These are phyloP conservation scores for Germaria angustata DNA, from an alignment of 2,888 invertebrate species.

Conservation along the genomic window DNA sequence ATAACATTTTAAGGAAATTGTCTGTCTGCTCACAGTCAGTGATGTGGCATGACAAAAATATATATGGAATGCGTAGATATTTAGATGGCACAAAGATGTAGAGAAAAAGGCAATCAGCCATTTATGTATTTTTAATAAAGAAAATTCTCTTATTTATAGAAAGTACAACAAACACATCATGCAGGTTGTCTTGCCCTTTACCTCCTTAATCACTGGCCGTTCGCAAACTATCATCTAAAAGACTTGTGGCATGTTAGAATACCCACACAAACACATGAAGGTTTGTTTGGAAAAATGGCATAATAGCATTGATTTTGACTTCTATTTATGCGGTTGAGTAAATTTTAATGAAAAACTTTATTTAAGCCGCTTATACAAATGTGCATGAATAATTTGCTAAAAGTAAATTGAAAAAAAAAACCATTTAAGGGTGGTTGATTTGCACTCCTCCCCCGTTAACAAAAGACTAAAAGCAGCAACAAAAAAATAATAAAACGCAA, in stretches of 20 bases:
- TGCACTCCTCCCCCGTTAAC: not conserved
- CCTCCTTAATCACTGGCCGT: not conserved
- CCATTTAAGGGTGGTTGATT: conserved; percentile 10
- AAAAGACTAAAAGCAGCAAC: not conserved
- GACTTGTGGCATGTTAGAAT: not conserved
- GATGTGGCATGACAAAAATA: conserved; percentile 12
- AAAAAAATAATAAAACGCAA: conserved; percentile 33
- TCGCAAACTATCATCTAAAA: not conserved
- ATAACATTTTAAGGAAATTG: not conserved
- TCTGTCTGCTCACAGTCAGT: conserved; percentile 7
- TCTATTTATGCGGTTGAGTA: conserved; percentile 69
- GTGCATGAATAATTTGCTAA: conserved; percentile 48
- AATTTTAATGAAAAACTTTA: conserved; percentile 69
- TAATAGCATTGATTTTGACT: conserved; percentile 69
- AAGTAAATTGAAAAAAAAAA: not conserved
- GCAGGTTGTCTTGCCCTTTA: not conserved
- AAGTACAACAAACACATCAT: not conserved
- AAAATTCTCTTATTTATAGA: not conserved
- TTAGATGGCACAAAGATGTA: not conserved
- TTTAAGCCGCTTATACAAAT: conserved; percentile 69
- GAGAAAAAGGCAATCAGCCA: not conserved
- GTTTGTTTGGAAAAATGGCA: conserved; percentile 20
- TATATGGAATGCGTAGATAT: not conserved
- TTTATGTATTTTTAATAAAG: not conserved
- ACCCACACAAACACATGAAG: not conserved